phyloP scores from a whole-genome alignment of 2,888 invertebrate species.

The Drosophila flavopinicola region DNA sequence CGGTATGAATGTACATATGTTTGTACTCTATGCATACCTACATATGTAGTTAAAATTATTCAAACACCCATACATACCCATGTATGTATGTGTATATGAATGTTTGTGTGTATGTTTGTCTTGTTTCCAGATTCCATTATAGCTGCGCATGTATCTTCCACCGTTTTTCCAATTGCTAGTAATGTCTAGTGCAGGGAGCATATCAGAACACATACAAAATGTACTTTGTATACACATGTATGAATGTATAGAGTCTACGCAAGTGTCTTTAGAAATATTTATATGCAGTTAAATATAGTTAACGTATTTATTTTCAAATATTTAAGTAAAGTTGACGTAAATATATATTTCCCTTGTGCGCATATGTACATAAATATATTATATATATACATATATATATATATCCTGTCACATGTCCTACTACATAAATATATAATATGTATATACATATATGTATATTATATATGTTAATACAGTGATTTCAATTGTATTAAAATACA shows the following conservation, averaged over 20 bases:
- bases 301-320: no score
- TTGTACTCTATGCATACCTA: neutral
- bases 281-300: constrained; percentile 5
- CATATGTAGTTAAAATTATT: neutral
- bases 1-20: neutral
- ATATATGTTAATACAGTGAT: no score
- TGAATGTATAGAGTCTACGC: constrained; percentile 1
- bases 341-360: neutral
- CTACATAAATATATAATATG: neutral
- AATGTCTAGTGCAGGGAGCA: constrained; percentile 16
- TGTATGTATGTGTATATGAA: neutral
- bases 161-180: constrained; percentile 48
- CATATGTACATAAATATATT: neutral
- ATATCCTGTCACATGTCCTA: no score
- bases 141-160: constrained; percentile 60
- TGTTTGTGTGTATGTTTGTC: constrained; percentile 17
- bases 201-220: constrained; percentile 13
- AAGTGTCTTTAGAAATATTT: neutral
- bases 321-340: neutral
- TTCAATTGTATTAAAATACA: neutral
- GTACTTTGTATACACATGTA: constrained; percentile 3
- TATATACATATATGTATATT: neutral
- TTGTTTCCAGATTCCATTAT: constrained; percentile 51
- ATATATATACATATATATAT: neutral
- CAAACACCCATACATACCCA: neutral